Percentiles rank a stretch among this genome's conserved stretches.
Evolutionary conservation across 1,140 invertebrate species (phyloP).

Genomic region (Bombus sylvicola): DNA sequence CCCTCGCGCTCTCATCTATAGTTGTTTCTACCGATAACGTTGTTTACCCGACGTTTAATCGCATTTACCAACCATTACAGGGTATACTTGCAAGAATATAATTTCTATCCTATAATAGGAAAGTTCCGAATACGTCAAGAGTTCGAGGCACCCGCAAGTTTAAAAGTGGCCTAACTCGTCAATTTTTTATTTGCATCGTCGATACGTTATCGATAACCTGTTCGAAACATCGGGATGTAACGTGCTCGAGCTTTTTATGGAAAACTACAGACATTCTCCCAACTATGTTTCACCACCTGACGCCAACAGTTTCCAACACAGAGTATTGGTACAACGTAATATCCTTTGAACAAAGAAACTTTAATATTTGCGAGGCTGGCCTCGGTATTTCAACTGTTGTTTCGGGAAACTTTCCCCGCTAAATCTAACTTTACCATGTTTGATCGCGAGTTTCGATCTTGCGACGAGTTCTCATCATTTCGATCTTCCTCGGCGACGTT

Average conservation of each 20-base stretch:
- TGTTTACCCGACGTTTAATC: neutral
- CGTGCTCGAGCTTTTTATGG: neutral
- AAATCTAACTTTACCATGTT: neutral
- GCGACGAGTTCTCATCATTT: no score
- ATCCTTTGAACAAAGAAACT: conserved; percentile 31
- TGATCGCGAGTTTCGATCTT: neutral
- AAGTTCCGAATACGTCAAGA: neutral
- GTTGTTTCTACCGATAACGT: neutral
- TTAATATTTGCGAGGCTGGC: conserved; percentile 10
- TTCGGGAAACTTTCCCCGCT: neutral
- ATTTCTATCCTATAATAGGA: neutral
- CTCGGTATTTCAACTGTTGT: neutral
- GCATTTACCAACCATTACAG: neutral
- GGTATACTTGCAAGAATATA: neutral
- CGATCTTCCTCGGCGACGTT: no score
- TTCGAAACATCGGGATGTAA: no score
- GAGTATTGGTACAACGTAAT: conserved; percentile 13
- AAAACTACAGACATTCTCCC: conserved; percentile 23
- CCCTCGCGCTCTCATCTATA: neutral
- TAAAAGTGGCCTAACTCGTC: neutral
- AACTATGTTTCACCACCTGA: conserved; percentile 23
- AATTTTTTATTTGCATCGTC: neutral
- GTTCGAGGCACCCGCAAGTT: neutral
- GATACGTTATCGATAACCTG: neutral
- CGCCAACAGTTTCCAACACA: neutral